Conservation (phyloP, 2,113 vertebrate species). For the Panurus biarmicus region DNA sequence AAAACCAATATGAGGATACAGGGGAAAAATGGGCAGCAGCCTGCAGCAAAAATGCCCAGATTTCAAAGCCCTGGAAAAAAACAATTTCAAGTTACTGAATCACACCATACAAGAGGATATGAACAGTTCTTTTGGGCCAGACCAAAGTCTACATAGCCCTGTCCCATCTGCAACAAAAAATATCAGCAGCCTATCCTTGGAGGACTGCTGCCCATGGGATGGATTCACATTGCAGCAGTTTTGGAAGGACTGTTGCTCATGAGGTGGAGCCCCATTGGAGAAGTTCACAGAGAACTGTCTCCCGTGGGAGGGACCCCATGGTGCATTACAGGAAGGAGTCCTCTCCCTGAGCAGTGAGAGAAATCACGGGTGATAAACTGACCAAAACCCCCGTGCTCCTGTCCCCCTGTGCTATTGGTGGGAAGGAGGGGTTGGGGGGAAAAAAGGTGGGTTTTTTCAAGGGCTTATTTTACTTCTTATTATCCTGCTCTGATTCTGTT, state of each 20-base stretch:
- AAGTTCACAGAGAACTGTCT: not conserved
- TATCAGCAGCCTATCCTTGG: not conserved
- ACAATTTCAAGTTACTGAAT: not conserved
- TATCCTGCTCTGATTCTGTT: not conserved
- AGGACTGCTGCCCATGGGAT: not conserved
- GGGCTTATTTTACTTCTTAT: not conserved
- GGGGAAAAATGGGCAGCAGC: not conserved
- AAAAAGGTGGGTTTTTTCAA: not conserved
- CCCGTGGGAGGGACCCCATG: rapidly evolving
- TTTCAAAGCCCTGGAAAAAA: not conserved
- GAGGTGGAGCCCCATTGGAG: rapidly evolving
- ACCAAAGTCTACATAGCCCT: not conserved
- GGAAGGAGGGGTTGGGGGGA: not conserved
- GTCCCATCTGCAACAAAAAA: not conserved
- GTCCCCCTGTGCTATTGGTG: rapidly evolving
- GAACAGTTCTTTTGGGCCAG: not conserved
- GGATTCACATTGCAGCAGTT: rapidly evolving
- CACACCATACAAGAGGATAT: not conserved
- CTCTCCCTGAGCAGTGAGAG: not conserved
- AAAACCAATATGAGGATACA: not conserved
- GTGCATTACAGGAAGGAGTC: not conserved
- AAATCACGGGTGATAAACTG: not conserved
- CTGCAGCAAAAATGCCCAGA: not conserved
- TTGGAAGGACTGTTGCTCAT: not conserved
- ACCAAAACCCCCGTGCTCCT: not conserved